A percentile compares a stretch with the other conserved stretches of the same genome.
These are phyloP conservation scores for Epinotia nisella DNA, from an alignment of 2,888 invertebrate species.

Conservation along the genomic window DNA sequence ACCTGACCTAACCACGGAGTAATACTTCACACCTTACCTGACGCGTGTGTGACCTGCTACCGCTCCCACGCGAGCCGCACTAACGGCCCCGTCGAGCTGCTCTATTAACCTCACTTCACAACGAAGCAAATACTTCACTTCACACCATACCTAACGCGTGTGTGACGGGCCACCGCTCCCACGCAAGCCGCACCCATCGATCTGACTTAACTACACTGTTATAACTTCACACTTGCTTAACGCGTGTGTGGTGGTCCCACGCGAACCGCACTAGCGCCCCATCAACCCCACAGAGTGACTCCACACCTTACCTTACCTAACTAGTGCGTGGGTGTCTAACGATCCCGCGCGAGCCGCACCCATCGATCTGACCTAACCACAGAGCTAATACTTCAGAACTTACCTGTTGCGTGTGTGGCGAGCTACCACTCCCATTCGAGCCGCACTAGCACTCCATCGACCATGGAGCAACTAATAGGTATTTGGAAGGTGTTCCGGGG, in stretches of 20 bases:
- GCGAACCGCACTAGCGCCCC: no score
- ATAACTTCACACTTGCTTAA: background rate
- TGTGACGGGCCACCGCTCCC: background rate
- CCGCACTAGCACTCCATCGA: background rate
- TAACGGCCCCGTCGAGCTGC: background rate
- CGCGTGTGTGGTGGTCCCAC: background rate
- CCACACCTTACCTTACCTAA: background rate
- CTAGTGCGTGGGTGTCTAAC: background rate
- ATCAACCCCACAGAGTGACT: no score
- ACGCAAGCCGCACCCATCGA: no score
- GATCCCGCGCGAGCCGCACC: background rate
- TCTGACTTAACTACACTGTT: no score
- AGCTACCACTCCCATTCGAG: background rate
- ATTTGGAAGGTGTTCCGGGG: no score
- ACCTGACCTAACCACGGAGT: background rate
- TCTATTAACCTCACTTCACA: background rate
- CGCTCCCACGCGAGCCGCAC: no score
- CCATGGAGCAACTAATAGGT: background rate
- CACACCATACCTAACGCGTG: background rate
- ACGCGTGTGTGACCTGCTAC: no score
- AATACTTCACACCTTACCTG: background rate
- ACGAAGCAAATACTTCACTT: background rate
- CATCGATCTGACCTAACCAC: no score
- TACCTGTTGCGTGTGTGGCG: background rate
- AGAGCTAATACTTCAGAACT: background rate